Evolutionary conservation across 2,888 invertebrate genomes (phyloP), one percentile per base, ranked within the genome.

Genomic region (Limnephilus auricula): DNA sequence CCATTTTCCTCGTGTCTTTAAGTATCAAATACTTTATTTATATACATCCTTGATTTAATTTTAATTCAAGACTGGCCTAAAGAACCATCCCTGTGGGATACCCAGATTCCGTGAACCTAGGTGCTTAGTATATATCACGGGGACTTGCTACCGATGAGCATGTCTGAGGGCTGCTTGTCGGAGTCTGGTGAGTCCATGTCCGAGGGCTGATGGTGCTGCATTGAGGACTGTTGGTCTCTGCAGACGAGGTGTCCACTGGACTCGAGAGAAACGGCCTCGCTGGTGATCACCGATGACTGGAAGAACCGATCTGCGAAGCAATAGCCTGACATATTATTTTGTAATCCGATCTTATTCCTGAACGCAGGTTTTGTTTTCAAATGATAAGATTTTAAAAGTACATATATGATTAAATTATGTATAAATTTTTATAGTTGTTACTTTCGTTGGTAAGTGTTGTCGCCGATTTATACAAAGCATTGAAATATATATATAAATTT

Each of bases 281-380:
- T 95, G 80, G 96, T 96, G 90, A 96, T 96, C 94, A 96, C 96
- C 94, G 95, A 96, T 82, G 96, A 96, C 95, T 97, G 97, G 95
- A 97, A 97, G 95, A 97, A 97, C 91, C 97, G 96, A 94, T 97
- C 97, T 96, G 96, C 92, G 94, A 92, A 85, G 40, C 85, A 85
- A 40, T 85, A 85, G 37, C 85, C 85, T 85, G 85, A 85, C 85
- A 85, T 85, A 85, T 85, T 85, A 85, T 40, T 85, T 85, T 85
- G 40, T 85, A 85, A 40, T 45, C 85, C 40, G 40, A 34, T 40
- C 85, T 85, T 45, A 37, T 85, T 85, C n/a, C 85, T 45, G 85
- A 30, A 85, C 37, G 25, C 37, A 30, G 30, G 30, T 85, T 45
- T 34, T 40, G 85, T 40, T 85, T 40, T 34, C 15, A 85, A 85